A percentile compares a stretch with the other conserved stretches of the same genome.
These are phyloP conservation scores for Mactra quadrangularis DNA, from an alignment of 1,140 invertebrate genomes.

Conservation along the genomic window DNA sequence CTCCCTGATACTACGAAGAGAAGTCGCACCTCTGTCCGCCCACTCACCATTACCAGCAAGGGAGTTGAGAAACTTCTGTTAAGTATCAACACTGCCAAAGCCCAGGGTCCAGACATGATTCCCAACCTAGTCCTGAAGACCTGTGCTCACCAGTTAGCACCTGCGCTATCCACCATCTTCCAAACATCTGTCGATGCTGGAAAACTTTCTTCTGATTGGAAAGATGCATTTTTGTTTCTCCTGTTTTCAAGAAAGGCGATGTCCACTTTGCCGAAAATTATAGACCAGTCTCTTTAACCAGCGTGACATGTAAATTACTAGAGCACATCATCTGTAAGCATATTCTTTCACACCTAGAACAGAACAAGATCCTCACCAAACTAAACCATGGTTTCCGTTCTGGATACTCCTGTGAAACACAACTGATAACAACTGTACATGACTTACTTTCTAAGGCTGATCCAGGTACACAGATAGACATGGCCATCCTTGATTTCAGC, in stretches of 20 bases:
- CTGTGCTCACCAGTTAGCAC: not conserved
- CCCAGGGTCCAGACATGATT: slow-evolving; percentile 23
- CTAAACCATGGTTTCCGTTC: slow-evolving; percentile 61
- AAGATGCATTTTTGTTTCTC: slow-evolving; percentile 45
- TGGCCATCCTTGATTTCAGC: slow-evolving; percentile 64
- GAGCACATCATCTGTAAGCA: slow-evolving; percentile 64
- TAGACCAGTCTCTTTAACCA: slow-evolving; percentile 44
- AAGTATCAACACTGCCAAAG: slow-evolving; percentile 23
- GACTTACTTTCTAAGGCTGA: slow-evolving; percentile 42
- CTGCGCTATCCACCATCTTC: slow-evolving; percentile 2
- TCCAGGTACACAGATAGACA: slow-evolving; percentile 38
- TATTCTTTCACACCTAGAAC: slow-evolving; percentile 58
- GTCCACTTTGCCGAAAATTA: slow-evolving; percentile 55
- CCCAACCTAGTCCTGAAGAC: slow-evolving; percentile 26
- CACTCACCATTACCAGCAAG: slow-evolving; percentile 16
- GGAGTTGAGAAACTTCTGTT: slow-evolving; percentile 9
- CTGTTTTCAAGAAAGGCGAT: slow-evolving; percentile 63
- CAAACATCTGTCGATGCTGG: slow-evolving; percentile 24
- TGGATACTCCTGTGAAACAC: slow-evolving; percentile 60
- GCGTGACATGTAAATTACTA: slow-evolving; percentile 58
- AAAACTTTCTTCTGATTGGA: slow-evolving; percentile 37
- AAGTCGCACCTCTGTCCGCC: slow-evolving; percentile 3
- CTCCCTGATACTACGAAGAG: slow-evolving; percentile 1
- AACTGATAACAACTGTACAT: slow-evolving; percentile 53
- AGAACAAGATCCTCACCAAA: slow-evolving; percentile 44